A percentile compares a stretch with the other conserved stretches of the same genome.
These are phyloP conservation scores for Philereme transversata DNA, from an alignment of 2,888 invertebrate species.

Conservation along the genomic window DNA sequence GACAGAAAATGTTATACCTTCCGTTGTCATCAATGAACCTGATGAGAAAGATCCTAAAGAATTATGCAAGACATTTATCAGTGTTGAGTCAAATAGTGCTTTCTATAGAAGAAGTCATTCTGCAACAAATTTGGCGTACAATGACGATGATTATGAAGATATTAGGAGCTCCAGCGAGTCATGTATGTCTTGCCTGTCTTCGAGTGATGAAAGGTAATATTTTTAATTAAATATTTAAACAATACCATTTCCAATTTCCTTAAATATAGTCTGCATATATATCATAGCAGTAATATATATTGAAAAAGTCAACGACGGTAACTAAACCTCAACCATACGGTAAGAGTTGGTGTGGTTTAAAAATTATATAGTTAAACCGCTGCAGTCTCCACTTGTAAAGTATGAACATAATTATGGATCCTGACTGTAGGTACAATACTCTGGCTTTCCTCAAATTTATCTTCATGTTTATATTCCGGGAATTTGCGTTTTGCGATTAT, in stretches of 20 bases:
- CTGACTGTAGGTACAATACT: too few species aligned
- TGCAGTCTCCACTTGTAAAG: too few species aligned
- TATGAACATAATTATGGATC: too few species aligned
- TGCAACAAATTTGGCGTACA: slow-evolving; percentile 59
- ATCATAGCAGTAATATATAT: too few species aligned
- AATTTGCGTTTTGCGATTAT: too few species aligned
- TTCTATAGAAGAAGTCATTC: slow-evolving; percentile 61
- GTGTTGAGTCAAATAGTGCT: slow-evolving; percentile 61
- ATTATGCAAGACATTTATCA: slow-evolving; percentile 62
- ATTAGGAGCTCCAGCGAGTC: slow-evolving; percentile 61
- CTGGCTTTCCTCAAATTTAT: too few species aligned
- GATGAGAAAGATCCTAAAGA: slow-evolving; percentile 52
- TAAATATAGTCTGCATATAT: too few species aligned
- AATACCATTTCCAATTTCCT: background rate
- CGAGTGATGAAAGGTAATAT: slow-evolving; percentile 68
- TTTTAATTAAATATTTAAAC: background rate
- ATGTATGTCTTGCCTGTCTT: slow-evolving; percentile 62
- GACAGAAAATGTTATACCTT: slow-evolving; percentile 54
- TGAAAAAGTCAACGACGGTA: too few species aligned
- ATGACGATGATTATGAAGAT: slow-evolving; percentile 51
- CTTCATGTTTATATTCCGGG: too few species aligned
- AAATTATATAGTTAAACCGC: too few species aligned
- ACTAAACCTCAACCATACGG: too few species aligned
- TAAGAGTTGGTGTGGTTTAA: too few species aligned
- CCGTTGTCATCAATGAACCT: slow-evolving; percentile 64